phyloP scores from a whole-genome alignment of 1,140 invertebrate species.

The Rhopalosiphum maidis region DNA sequence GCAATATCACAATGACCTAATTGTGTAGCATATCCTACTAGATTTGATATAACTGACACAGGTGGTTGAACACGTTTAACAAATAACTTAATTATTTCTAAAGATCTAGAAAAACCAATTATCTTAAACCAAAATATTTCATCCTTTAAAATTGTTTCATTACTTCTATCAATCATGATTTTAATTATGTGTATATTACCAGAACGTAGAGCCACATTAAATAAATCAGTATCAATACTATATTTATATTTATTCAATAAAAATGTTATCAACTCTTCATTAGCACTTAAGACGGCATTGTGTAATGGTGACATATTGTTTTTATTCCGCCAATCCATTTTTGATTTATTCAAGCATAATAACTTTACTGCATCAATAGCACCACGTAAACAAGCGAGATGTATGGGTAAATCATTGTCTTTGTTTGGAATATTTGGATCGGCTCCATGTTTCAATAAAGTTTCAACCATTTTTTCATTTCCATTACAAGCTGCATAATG shows the following conservation, averaged over 20 bases:
- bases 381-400: slow-evolving; percentile 48
- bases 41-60: not conserved
- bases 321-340: slow-evolving; percentile 49
- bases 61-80: slow-evolving; percentile 5
- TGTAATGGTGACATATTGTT: slow-evolving; percentile 49
- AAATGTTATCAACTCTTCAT: slow-evolving; percentile 41
- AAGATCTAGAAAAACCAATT: slow-evolving; percentile 41
- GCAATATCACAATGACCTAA: slow-evolving; percentile 43
- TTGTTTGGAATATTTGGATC: slow-evolving; percentile 47
- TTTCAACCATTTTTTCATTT: slow-evolving; percentile 54
- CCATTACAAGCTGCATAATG: slow-evolving; percentile 51
- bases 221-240: slow-evolving; percentile 32
- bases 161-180: slow-evolving; percentile 50
- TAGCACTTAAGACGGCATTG: slow-evolving; percentile 39
- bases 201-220: slow-evolving; percentile 40
- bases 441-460: slow-evolving; percentile 52
- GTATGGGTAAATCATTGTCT: slow-evolving; percentile 51
- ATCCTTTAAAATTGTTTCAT: not conserved
- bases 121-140: slow-evolving; percentile 38
- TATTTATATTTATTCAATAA: slow-evolving; percentile 36
- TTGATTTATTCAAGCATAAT: slow-evolving; percentile 39
- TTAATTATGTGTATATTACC: slow-evolving; percentile 29
- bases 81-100: slow-evolving; percentile 42
- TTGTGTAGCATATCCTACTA: slow-evolving; percentile 49
- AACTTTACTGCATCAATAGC: slow-evolving; percentile 36